These are phyloP conservation scores for Lota lota DNA, from an alignment of 2,113 vertebrate genomes.

Conservation along the genomic window DNA sequence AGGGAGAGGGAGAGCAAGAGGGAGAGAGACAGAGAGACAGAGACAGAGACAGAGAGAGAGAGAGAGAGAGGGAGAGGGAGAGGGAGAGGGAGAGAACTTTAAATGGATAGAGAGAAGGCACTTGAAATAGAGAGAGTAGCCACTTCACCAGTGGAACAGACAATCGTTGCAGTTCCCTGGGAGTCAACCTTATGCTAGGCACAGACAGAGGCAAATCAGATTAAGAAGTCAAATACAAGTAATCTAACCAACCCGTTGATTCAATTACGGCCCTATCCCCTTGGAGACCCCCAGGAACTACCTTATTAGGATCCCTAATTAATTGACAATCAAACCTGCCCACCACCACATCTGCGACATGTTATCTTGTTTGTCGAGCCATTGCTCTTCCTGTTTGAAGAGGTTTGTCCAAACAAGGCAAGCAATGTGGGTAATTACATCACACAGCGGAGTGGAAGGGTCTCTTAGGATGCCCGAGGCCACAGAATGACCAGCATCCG, in stretches of 20 bases:
- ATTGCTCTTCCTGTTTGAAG: conserved; percentile 74
- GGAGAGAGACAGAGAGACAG: not conserved
- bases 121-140: conserved; percentile 13
- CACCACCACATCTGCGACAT: conserved; percentile 80
- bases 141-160: conserved; percentile 24
- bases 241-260: conserved; percentile 45
- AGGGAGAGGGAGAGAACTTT: too few species aligned
- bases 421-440: conserved; percentile 40
- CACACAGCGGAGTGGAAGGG: conserved; percentile 24
- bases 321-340: conserved; percentile 87
- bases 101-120: conserved; percentile 50
- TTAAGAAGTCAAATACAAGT: conserved; percentile 51
- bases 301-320: conserved; percentile 78
- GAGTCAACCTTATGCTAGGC: conserved; percentile 36
- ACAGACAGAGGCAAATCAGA: conserved; percentile 61
- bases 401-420: conserved; percentile 68
- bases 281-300: conserved; percentile 39
- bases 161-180: conserved; percentile 32
- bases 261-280: conserved; percentile 49
- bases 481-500: conserved; percentile 5
- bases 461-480: conserved; percentile 6
- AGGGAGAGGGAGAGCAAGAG: not conserved
- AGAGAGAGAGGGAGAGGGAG: too few species aligned
- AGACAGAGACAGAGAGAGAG: too few species aligned
- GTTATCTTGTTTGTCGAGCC: conserved; percentile 81